These are phyloP conservation scores for Hemicrepidius hirtus DNA, from an alignment of 2,888 invertebrate genomes.

Conservation along the genomic window DNA sequence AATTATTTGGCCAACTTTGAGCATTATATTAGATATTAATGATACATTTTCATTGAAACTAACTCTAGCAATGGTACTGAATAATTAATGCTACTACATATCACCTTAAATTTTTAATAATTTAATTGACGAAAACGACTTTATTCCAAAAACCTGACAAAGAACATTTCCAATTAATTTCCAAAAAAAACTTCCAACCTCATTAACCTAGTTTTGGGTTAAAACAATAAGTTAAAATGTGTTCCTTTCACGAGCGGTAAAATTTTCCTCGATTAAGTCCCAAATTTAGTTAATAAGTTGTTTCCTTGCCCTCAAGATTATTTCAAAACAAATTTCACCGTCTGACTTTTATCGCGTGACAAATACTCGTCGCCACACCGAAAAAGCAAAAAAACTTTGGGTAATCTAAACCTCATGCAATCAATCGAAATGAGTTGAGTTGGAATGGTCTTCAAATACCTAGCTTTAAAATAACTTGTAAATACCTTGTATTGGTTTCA, in stretches of 20 bases:
- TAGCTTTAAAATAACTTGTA: conserved; percentile 12
- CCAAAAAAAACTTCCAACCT: no score
- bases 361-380: conserved; percentile 50
- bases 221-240: neutral
- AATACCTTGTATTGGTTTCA: conserved; percentile 7
- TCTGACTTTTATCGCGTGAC: conserved; percentile 56
- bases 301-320: conserved; percentile 40
- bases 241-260: conserved; percentile 14
- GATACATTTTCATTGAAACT: no score
- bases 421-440: conserved; percentile 42
- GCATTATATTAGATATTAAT: no score
- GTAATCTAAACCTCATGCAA: conserved; percentile 36
- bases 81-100: no score
- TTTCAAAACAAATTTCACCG: conserved; percentile 40
- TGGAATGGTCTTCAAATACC: conserved; percentile 13
- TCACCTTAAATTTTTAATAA: no score
- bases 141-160: no score
- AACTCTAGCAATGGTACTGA: no score
- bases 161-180: no score
- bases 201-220: neutral
- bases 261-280: conserved; percentile 32
- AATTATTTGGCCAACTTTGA: no score
- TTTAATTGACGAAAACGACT: no score
- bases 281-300: conserved; percentile 36
- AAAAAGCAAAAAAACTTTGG: conserved; percentile 32